These are phyloP conservation scores for Megatriorchis doriae DNA, from an alignment of 2,113 vertebrate genomes.

Conservation along the genomic window DNA sequence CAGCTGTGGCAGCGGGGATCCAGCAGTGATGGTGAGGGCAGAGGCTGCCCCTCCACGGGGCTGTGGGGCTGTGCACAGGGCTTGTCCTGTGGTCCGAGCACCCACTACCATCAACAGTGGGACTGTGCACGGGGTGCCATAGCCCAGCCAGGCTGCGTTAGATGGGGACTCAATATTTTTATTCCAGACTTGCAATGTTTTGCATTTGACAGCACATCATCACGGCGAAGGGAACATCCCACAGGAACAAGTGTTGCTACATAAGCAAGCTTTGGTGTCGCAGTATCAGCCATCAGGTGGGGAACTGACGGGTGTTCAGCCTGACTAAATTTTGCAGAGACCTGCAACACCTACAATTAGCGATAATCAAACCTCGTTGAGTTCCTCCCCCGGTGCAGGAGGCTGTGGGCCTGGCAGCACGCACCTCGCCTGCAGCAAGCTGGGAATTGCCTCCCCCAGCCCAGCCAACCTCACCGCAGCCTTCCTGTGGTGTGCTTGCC, in stretches of 20 bases:
- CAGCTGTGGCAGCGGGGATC: background rate
- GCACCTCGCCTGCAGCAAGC: background rate
- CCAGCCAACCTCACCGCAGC: fast-evolving
- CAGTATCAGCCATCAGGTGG: background rate
- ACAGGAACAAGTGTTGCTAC: background rate
- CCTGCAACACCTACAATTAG: background rate
- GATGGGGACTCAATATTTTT: background rate
- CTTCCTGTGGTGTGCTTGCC: fast-evolving
- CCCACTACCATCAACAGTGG: fast-evolving
- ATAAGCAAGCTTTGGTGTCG: background rate
- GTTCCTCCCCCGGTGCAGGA: background rate
- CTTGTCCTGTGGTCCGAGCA: background rate
- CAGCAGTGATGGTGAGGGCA: too few species aligned
- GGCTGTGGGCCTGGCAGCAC: background rate
- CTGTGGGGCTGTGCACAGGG: background rate
- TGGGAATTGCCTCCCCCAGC: background rate
- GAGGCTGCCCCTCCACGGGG: background rate
- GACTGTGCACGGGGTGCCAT: fast-evolving
- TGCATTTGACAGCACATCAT: background rate
- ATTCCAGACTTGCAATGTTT: background rate
- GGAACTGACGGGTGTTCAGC: fast-evolving
- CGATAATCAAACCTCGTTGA: fast-evolving
- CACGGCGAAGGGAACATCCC: background rate
- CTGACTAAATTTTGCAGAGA: background rate
- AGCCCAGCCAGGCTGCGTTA: background rate